Conservation (phyloP, 2,113 vertebrate genomes). For the Semnopithecus entellus region DNA sequence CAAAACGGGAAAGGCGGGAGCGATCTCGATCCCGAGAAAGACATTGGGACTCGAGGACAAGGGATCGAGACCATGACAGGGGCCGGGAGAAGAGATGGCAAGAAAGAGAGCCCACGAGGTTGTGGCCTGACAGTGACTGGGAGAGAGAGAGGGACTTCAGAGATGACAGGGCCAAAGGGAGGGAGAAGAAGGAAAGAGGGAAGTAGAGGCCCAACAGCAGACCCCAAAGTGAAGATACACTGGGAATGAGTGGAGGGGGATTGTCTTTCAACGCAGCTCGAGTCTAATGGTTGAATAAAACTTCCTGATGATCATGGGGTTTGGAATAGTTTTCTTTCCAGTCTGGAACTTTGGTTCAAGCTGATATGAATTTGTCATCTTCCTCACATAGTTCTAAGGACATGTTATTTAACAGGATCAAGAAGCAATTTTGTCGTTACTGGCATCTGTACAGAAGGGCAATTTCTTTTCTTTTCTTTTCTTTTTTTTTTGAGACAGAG, state of each 20-base stretch:
- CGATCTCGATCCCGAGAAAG: constrained; percentile 84
- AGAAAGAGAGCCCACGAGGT: constrained; percentile 79
- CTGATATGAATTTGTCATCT: not conserved
- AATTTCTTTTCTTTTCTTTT: too few species aligned
- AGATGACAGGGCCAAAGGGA: constrained; percentile 81
- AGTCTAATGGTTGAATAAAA: not conserved
- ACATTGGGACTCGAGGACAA: constrained; percentile 80
- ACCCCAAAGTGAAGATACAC: constrained; percentile 49
- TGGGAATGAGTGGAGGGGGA: rapidly evolving
- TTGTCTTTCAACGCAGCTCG: rapidly evolving
- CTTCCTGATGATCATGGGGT: not conserved
- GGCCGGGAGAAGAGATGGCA: constrained; percentile 85
- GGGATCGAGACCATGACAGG: constrained; percentile 83
- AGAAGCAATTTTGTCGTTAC: not conserved
- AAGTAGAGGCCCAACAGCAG: constrained; percentile 80
- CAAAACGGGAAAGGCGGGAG: constrained; percentile 79
- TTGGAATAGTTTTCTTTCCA: not conserved
- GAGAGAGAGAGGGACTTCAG: constrained; percentile 78
- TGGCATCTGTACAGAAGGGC: not conserved
- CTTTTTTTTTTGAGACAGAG: too few species aligned
- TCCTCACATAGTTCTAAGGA: not conserved
- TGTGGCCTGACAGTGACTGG: constrained; percentile 78
- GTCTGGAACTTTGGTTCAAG: not conserved
- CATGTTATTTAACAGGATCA: not conserved
- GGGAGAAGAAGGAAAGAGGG: constrained; percentile 84